phyloP scores from a whole-genome alignment of 2,113 vertebrate species.

The Motacilla alba region DNA sequence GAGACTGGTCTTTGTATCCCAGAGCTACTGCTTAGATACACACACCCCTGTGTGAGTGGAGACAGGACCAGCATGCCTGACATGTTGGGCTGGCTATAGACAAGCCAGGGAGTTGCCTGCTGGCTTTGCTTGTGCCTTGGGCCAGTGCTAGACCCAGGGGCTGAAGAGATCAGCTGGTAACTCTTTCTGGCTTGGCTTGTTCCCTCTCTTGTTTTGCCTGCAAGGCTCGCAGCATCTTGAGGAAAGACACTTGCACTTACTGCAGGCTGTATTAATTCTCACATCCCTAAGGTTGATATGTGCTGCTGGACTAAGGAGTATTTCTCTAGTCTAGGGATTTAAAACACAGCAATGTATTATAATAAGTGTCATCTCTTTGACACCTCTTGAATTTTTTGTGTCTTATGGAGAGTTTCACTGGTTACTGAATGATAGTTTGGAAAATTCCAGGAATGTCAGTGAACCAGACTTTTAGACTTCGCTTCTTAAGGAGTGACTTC shows the following conservation, averaged over 20 bases:
- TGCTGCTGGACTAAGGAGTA: background rate
- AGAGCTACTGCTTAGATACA: background rate
- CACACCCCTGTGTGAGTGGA: background rate
- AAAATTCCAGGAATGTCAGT: background rate
- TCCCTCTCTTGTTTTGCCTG: background rate
- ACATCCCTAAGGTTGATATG: background rate
- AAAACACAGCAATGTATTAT: background rate
- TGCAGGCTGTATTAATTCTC: background rate
- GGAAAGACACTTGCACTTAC: background rate
- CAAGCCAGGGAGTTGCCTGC: background rate
- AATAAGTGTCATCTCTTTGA: background rate
- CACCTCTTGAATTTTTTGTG: background rate
- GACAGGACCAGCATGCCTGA: background rate
- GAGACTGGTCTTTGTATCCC: background rate
- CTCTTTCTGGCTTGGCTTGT: background rate
- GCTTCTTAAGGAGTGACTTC: background rate
- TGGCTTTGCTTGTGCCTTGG: background rate
- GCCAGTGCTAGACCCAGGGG: background rate
- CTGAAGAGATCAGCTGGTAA: background rate
- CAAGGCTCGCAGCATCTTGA: fast-evolving
- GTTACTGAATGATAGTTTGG: background rate
- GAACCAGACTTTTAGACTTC: background rate
- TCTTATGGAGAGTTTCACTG: background rate
- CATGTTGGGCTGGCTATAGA: fast-evolving
- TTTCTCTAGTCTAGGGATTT: background rate